Percentiles rank a stretch among this genome's conserved stretches.
Conservation (phyloP, 2,888 invertebrate genomes). For the Ashinkailepas kermadecensis region DNA sequence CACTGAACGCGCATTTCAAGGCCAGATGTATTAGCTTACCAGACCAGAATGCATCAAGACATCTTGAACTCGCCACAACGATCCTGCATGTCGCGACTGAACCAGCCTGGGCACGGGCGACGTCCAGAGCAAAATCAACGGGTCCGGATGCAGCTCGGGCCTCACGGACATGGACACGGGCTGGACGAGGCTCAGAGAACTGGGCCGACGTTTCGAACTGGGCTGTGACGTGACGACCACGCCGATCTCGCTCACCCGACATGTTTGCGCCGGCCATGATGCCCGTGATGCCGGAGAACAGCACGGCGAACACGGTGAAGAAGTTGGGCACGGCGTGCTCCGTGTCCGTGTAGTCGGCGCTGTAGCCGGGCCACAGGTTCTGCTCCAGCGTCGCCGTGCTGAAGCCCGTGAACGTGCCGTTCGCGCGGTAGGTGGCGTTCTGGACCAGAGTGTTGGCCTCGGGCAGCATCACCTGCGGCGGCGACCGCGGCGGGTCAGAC, state of each 20-base stretch:
- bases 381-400: conserved; percentile 58
- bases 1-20: no score
- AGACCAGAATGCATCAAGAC: no score
- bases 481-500: neutral
- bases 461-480: conserved; percentile 61
- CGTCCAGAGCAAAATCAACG: no score
- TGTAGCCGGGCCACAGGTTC: conserved; percentile 68
- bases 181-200: no score
- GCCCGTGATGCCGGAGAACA: conserved; percentile 97
- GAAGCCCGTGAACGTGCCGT: conserved; percentile 73
- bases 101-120: no score
- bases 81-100: no score
- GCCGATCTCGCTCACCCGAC: conserved; percentile 49
- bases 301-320: conserved; percentile 91
- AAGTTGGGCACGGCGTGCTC: conserved; percentile 54
- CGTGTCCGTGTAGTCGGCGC: conserved; percentile 66
- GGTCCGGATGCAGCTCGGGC: no score
- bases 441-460: conserved; percentile 59
- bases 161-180: no score
- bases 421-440: conserved; percentile 47
- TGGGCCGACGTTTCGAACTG: no score
- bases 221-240: no score
- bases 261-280: conserved; percentile 99
- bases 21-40: no score
- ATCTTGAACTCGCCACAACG: no score